Base-by-base conservation (phyloP, 2,888 invertebrate species). In the Pediacus dermestoides region DNA sequence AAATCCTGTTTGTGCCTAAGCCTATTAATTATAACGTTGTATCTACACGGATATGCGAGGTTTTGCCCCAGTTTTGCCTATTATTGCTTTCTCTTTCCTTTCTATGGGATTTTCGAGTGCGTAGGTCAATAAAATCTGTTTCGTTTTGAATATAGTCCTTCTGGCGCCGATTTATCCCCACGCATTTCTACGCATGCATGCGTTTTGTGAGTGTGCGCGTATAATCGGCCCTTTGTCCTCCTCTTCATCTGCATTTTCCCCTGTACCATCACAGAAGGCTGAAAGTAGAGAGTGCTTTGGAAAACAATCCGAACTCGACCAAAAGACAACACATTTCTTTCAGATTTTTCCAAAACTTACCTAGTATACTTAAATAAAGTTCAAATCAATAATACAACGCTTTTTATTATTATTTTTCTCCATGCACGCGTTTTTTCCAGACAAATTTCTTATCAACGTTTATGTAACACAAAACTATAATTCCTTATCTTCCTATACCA, bases 121-220 rank as follows among this genome's bases (percentile, higher is more conserved):
- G n/a, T 15, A 22, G 15, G 10, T 30, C 30, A 16, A 6, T n/a
- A 21, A 21, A 30, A 11, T 22, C 9, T 11, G 8, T 8, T 8
- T n/a, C 23, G 21, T 7, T 22, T 15, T 23, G 23, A 28, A 23
- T n/a, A 18, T 9, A 11, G 15, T 35, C 34, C 42, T 46, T 39
- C 50, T 57, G 58, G 58, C 60, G 60, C 60, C 51, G 50, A 50
- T 44, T 47, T 52, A 54, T 56, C 58, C 61, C 60, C 61, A 61
- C 59, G 59, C 59, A 60, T 36, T 32, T 44, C 46, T 45, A 61
- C 56, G 60, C 60, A 57, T 59, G 51, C 53, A 58, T 58, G 60
- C 56, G 56, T 57, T 42, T 32, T 34, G 15, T 34, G 48, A 50
- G 53, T 50, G 30, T 56, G 56, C 56, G 56, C 55, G 48, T 53